These are phyloP conservation scores for Nowickia ferox DNA, from an alignment of 2,888 invertebrate genomes.

Conservation along the genomic window DNA sequence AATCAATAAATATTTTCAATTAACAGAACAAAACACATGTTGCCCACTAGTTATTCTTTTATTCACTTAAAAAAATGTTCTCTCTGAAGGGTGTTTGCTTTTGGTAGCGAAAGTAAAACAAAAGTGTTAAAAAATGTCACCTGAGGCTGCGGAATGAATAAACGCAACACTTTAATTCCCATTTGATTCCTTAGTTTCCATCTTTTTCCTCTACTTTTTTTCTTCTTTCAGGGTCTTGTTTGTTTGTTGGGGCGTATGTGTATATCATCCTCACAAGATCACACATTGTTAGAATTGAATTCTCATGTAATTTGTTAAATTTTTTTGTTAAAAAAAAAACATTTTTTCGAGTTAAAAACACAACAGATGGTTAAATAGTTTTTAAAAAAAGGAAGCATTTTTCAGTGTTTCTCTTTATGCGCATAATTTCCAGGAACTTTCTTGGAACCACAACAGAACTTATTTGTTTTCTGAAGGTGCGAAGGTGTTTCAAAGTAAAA, in stretches of 20 bases:
- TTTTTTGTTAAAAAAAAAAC: conserved; percentile 23
- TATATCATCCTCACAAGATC: conserved; percentile 47
- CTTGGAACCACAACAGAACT: conserved; percentile 43
- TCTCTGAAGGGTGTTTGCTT: not conserved
- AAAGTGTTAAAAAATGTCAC: conserved; percentile 75
- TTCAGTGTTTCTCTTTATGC: conserved; percentile 44
- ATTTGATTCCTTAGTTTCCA: conserved; percentile 35
- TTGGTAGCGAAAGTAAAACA: conserved; percentile 15
- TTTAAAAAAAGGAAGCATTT: conserved; percentile 39
- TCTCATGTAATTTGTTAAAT: conserved; percentile 72
- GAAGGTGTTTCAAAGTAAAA: conserved; percentile 58
- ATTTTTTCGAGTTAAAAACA: conserved; percentile 10
- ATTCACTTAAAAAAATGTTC: conserved; percentile 30
- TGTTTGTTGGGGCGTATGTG: conserved; percentile 13
- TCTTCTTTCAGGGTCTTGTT: conserved; percentile 12
- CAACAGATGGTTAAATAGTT: conserved; percentile 73
- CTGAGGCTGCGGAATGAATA: conserved; percentile 66
- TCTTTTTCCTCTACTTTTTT: not conserved
- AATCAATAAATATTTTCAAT: conserved; percentile 76
- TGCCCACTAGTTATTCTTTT: conserved; percentile 24
- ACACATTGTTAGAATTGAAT: conserved; percentile 71
- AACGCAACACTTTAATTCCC: conserved; percentile 36
- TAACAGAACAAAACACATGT: conserved; percentile 63
- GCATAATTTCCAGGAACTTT: conserved; percentile 71
- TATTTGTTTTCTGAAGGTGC: conserved; percentile 67